Evolutionary conservation across 2,797 vertebrate genomes (phyloP).

Genomic region (Anolis apletophallus): DNA sequence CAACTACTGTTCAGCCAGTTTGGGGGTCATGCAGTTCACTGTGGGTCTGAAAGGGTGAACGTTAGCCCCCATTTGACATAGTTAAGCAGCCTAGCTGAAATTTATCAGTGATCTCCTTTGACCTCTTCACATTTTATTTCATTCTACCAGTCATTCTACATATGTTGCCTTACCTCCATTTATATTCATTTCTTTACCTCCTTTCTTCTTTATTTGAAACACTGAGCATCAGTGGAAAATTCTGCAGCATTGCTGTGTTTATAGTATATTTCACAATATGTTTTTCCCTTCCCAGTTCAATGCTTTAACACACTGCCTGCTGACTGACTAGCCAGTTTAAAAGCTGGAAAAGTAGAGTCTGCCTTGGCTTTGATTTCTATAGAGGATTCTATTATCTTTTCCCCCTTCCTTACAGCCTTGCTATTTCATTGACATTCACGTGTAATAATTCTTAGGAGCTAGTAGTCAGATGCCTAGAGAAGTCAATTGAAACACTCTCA

Average conservation of each 20-base stretch:
- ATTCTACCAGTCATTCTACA: conserved; percentile 10
- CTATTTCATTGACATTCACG: neutral
- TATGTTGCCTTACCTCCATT: neutral
- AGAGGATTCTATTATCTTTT: neutral
- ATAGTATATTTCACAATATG: neutral
- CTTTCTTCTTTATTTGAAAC: neutral
- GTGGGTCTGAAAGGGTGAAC: too few relatives aligned
- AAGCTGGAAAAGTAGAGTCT: conserved; percentile 7
- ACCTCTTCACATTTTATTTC: conserved; percentile 15
- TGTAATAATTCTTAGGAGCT: neutral
- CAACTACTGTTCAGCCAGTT: too few relatives aligned
- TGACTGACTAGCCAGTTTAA: neutral
- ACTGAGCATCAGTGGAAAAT: neutral
- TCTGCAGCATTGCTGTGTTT: neutral
- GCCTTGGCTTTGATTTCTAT: neutral
- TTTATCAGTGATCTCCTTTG: conserved; percentile 1
- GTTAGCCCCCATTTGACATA: too few relatives aligned
- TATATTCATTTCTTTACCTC: neutral
- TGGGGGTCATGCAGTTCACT: too few relatives aligned
- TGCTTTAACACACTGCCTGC: neutral
- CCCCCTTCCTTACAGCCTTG: conserved; percentile 8
- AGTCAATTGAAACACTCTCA: conserved; percentile 29
- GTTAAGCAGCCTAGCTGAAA: neutral
- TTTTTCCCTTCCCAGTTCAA: conserved; percentile 4
- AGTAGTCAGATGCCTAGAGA: neutral